Base-by-base conservation (phyloP, 1,140 invertebrate species). In the Teleogryllus occipitalis region DNA sequence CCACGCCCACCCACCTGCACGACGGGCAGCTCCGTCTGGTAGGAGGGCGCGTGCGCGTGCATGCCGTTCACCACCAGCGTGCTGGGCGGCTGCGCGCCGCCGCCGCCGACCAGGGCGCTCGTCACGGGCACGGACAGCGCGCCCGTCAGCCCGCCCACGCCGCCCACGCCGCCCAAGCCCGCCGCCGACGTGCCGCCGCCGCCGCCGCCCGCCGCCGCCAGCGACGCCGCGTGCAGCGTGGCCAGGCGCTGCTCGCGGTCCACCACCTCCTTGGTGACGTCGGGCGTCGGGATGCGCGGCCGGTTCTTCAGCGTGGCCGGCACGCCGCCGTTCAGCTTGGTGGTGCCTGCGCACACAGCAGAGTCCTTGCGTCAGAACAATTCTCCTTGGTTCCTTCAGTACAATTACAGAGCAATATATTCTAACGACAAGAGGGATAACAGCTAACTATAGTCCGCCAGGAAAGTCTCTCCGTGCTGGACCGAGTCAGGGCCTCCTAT, bases 221-320 rank as follows among this genome's bases (percentile, higher is more conserved):
- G 15, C 21, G 21, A n/a, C 18, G 46, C 22, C 18, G 73, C 47
- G 8, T 27, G 65, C 46, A 22, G 48, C n/a, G 87, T 80, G 77
- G 87, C 88, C 46, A 92, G 85, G 76, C 90, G 88, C 81, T 90
- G 90, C 81, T 94, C 92, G 82, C 92, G 88, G 82, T 93, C 92
- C 54, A 90, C 86, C 10, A 91, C 88, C 84, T 94, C 93, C 85
- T 94, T 95, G 15, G 93, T 91, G 1, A 94, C 93, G 84, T 96
- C 95, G 0, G 95, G 95, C 6, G 94, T 96, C 47, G 94, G 95
- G 79, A 96, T 95, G 74, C 94, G 88, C 2, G 94, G 94, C 76
- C 94, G 89, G 82, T 93, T 93, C 83, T 92, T 92, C 78, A 94
- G 86, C 15, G 90, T 89, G 80, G 90, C 88, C 21, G 91, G 90